A percentile compares a stretch with the other conserved stretches of the same genome.
These are phyloP conservation scores for Pogonocherus hispidulus DNA, from an alignment of 2,888 invertebrate genomes.

Conservation along the genomic window DNA sequence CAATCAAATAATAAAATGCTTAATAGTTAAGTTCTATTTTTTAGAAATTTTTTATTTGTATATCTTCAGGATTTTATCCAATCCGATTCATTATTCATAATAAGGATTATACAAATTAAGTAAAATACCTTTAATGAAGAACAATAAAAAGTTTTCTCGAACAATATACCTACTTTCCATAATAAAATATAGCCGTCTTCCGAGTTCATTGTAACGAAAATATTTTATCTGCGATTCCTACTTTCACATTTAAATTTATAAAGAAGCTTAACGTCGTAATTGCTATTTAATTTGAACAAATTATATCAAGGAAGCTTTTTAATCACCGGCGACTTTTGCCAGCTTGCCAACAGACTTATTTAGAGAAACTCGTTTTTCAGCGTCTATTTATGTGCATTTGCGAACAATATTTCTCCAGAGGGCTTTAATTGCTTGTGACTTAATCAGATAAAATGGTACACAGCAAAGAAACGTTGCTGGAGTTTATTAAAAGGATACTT, in stretches of 20 bases:
- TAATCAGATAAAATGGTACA: slow-evolving; percentile 21
- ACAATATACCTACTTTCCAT: background rate
- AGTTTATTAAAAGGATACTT: slow-evolving; percentile 10
- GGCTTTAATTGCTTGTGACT: slow-evolving; percentile 23
- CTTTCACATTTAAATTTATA: background rate
- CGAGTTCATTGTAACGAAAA: background rate
- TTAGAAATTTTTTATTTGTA: no score
- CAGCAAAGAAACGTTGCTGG: background rate
- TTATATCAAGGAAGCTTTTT: slow-evolving; percentile 10
- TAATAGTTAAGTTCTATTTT: no score
- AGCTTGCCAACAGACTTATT: slow-evolving; percentile 13
- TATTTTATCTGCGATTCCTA: background rate
- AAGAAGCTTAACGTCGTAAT: background rate
- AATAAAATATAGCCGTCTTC: background rate
- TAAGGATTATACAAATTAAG: background rate
- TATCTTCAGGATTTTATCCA: no score
- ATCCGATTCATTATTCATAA: background rate
- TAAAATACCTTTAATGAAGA: background rate
- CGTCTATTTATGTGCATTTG: slow-evolving; percentile 8
- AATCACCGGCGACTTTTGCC: background rate
- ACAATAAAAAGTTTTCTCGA: background rate
- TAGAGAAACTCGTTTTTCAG: slow-evolving; percentile 15
- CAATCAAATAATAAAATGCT: no score
- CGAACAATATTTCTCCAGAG: slow-evolving; percentile 3
- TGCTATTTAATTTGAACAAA: slow-evolving; percentile 7